Percentiles rank a stretch among this genome's conserved stretches.
Conservation (phyloP, 2,113 vertebrate genomes). For the Rhinogobius similis region DNA sequence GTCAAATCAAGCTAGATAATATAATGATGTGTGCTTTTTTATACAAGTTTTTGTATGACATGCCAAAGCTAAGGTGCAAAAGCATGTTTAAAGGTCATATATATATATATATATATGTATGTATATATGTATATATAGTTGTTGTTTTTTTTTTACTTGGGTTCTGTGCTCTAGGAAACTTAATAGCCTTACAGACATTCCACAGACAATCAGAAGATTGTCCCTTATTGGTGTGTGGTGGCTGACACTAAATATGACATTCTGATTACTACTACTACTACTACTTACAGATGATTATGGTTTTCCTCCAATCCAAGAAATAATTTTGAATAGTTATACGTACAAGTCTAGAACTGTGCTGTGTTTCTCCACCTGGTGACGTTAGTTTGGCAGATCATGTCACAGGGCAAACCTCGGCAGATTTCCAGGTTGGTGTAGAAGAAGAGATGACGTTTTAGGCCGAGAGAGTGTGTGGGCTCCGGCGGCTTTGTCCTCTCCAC, state of each 20-base stretch:
- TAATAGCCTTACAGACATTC: too few species aligned
- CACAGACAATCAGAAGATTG: too few species aligned
- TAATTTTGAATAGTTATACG: conserved; percentile 40
- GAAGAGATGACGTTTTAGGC: conserved; percentile 62
- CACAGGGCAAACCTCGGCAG: conserved; percentile 61
- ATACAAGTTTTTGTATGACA: too few species aligned
- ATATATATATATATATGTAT: too few species aligned
- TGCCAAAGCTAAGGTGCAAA: too few species aligned
- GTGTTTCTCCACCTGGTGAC: conserved; percentile 53
- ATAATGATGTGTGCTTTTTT: too few species aligned
- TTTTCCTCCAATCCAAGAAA: not conserved
- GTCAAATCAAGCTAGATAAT: too few species aligned
- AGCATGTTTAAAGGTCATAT: too few species aligned
- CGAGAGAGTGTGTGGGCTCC: conserved; percentile 60
- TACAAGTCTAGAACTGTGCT: conserved; percentile 58
- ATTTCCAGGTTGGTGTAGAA: conserved; percentile 62
- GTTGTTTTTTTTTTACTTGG: too few species aligned
- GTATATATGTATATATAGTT: too few species aligned
- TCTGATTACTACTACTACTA: not conserved
- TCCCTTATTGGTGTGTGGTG: too few species aligned
- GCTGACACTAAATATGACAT: not conserved
- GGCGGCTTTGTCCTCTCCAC: conserved; percentile 62
- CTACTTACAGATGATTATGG: not conserved
- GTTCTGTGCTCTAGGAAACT: too few species aligned
- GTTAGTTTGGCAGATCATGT: conserved; percentile 67